Conservation (phyloP, 1,140 invertebrate species). For the Drosophila lowei region DNA sequence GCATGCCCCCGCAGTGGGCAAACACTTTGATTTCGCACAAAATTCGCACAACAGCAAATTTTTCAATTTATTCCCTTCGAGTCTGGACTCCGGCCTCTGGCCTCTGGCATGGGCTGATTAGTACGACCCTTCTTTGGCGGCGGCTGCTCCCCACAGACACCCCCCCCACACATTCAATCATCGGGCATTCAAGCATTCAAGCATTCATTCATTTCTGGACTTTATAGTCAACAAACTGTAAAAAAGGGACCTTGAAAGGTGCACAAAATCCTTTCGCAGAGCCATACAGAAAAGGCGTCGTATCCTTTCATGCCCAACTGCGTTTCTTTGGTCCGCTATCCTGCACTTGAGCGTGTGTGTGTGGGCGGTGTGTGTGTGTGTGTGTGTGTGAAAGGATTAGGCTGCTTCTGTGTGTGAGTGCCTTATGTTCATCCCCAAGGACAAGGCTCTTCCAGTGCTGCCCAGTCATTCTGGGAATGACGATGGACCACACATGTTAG, state of each 20-base stretch:
- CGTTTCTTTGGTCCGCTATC: conserved; percentile 60
- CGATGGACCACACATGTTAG: conserved; percentile 43
- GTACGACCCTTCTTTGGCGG: conserved; percentile 40
- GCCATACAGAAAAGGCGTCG: conserved; percentile 56
- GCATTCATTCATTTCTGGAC: conserved; percentile 43
- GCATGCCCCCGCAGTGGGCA: neutral
- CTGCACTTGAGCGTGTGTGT: conserved; percentile 3
- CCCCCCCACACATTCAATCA: conserved; percentile 62
- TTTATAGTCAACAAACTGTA: no score
- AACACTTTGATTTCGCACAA: conserved; percentile 73
- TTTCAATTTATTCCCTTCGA: conserved; percentile 73
- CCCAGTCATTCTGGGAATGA: conserved; percentile 51
- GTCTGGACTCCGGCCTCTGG: conserved; percentile 5
- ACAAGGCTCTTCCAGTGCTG: conserved; percentile 12
- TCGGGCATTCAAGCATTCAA: conserved; percentile 55
- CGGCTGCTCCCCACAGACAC: neutral
- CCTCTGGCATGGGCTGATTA: conserved; percentile 55
- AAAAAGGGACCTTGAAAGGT: conserved; percentile 75
- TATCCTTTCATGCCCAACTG: conserved; percentile 75
- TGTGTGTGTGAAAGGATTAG: conserved; percentile 33
- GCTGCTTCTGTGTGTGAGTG: conserved; percentile 10
- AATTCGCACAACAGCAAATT: conserved; percentile 71
- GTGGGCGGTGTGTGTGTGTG: conserved; percentile 6
- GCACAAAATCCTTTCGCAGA: conserved; percentile 73
- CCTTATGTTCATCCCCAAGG: conserved; percentile 47